Evolutionary conservation across 2,888 invertebrate genomes (phyloP).

Genomic region (Lochmaea crataegi): DNA sequence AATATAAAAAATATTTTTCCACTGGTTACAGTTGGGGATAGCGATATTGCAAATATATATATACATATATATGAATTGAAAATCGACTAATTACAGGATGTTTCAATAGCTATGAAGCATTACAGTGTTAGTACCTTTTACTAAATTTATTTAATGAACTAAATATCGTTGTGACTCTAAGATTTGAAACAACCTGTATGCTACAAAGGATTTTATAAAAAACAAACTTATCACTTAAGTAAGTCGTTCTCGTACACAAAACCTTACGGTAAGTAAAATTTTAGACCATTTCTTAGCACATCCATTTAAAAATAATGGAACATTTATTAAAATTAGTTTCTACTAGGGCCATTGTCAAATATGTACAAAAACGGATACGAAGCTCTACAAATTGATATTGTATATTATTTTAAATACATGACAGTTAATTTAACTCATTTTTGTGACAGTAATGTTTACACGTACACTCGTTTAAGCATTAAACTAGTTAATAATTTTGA

Average conservation of each 20-base stretch:
- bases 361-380: no score
- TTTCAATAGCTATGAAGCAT: constrained; percentile 24
- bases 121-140: constrained; percentile 2
- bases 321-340: not conserved
- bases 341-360: no score
- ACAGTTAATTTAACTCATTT: no score
- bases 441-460: no score
- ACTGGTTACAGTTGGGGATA: constrained; percentile 28
- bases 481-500: no score
- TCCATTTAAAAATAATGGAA: constrained; percentile 14
- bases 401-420: no score
- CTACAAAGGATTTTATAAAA: constrained; percentile 41
- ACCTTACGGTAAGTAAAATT: not conserved
- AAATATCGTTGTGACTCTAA: constrained; percentile 1
- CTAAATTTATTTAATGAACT: not conserved
- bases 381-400: no score
- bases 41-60: constrained; percentile 33
- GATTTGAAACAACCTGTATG: constrained; percentile 35
- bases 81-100: constrained; percentile 32
- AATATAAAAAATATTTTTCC: constrained; percentile 24
- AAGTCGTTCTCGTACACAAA: not conserved
- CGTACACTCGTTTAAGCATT: no score
- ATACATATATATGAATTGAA: constrained; percentile 18
- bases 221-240: constrained; percentile 39
- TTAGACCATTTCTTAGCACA: constrained; percentile 3